Conservation (phyloP, 2,888 invertebrate genomes). For the Agrochola circellaris region DNA sequence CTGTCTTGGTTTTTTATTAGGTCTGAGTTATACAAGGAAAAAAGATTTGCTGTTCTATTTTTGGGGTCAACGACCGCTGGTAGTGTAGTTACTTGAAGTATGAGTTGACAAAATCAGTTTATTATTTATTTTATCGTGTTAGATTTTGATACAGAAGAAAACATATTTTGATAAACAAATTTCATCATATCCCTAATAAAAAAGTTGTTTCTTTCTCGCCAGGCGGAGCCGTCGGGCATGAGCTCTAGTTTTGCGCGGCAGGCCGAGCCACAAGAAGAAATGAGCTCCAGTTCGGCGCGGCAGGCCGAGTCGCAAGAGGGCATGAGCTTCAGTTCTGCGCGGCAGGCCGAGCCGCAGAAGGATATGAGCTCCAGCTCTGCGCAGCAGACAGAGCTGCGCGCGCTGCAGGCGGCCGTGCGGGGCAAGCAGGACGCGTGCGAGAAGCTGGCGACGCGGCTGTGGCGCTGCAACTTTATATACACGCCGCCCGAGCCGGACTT, state of each 20-base stretch:
- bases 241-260: conserved; percentile 87
- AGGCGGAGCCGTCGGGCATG: neutral
- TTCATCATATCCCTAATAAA: no score
- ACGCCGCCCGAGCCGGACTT: neutral
- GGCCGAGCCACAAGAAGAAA: conserved; percentile 88
- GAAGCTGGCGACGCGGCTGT: neutral
- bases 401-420: neutral
- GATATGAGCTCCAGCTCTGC: conserved; percentile 90
- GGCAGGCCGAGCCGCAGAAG: conserved; percentile 89
- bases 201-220: neutral
- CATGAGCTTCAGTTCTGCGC: conserved; percentile 90
- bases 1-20: no score
- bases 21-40: no score
- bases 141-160: no score
- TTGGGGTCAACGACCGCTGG: no score
- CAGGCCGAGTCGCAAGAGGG: neutral
- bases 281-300: conserved; percentile 88
- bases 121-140: no score
- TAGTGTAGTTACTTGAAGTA: no score
- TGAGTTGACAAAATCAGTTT: no score
- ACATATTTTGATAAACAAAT: neutral
- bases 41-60: no score
- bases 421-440: neutral
- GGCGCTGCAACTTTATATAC: neutral
- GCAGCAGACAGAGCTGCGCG: conserved; percentile 73